phyloP scores from a whole-genome alignment of 2,113 vertebrate genomes.

The Lathamus discolor region DNA sequence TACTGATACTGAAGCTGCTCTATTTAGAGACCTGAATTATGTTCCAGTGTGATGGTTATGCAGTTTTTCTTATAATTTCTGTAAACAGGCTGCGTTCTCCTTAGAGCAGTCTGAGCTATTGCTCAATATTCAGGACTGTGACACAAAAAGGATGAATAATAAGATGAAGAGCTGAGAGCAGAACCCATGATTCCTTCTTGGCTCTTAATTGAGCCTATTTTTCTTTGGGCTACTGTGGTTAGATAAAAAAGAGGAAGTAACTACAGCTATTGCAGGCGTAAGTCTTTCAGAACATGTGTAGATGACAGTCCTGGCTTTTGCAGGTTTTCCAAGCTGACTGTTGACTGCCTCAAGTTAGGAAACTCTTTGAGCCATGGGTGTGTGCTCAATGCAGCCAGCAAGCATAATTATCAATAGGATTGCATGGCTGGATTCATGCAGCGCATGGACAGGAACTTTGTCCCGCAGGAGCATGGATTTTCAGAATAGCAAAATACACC shows the following conservation, averaged over 20 bases:
- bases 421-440: not conserved
- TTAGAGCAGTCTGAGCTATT: not conserved
- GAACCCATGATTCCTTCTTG: not conserved
- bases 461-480: not conserved
- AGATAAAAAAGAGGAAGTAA: not conserved
- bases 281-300: not conserved
- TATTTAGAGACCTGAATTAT: not conserved
- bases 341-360: not conserved
- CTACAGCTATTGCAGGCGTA: not conserved
- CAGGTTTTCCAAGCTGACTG: not conserved
- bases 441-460: not conserved
- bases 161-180: not conserved
- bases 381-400: not conserved
- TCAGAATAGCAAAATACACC: not conserved
- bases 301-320: not conserved
- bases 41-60: not conserved
- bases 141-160: not conserved
- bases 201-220: slow-evolving; percentile 1
- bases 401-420: not conserved
- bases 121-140: not conserved
- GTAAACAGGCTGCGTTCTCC: not conserved
- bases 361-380: not conserved
- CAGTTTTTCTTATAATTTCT: slow-evolving; percentile 4
- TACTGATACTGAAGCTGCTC: not conserved
- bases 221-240: not conserved